Base-by-base conservation (phyloP, 2,113 vertebrate genomes). In the Hippopotamus amphibius region DNA sequence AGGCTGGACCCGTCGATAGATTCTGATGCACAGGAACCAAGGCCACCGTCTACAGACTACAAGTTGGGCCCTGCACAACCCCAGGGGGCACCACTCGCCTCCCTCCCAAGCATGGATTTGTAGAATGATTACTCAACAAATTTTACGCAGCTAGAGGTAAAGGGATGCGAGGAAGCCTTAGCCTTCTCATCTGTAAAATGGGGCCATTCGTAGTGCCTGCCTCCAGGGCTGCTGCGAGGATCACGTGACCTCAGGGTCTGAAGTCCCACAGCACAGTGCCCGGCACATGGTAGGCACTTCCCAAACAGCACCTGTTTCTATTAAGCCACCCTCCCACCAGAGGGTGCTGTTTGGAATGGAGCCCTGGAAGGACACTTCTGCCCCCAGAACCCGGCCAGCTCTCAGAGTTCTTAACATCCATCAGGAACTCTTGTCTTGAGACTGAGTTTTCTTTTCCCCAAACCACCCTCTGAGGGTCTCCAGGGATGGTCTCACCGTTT, bases 401-500 rank as follows among this genome's bases (percentile, higher is more conserved):
- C 30, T 74, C 28, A 41, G 86, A 33, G 6, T 57, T 24, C 28
- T 65, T 30, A 55, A 48, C 3, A 30, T 6, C 30, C 63, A 14
- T 46, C 71, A 55, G 85, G 8, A 83, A n/a, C n/a, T 63, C n/a
- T 37, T 48, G 30, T 63, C 33, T 41, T 8, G 37, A 7, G 65
- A 43, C 28, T 57, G 13, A 80, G 33, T n/a, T 26, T 41, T 63
- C 26, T 74, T 13, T 6, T 22, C 24, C 7, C 50, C 3, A 66
- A 84, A 41, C 13, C 53, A 55, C 80, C 37, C 43, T 24, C 63
- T 0, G 26, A 88, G 76, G 43, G 16, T 74, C 28, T 61, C 80
- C 77, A n/a, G 48, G 11, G 28, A 37, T 1, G 8, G 28, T 46
- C 97, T 98, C 79, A 98, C 98, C 98, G 96, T 97, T 96, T 97